Percentiles rank a stretch among this genome's conserved stretches.
Evolutionary conservation across 2,797 vertebrate genomes (phyloP).

Genomic region (Pantherophis alleghaniensis): DNA sequence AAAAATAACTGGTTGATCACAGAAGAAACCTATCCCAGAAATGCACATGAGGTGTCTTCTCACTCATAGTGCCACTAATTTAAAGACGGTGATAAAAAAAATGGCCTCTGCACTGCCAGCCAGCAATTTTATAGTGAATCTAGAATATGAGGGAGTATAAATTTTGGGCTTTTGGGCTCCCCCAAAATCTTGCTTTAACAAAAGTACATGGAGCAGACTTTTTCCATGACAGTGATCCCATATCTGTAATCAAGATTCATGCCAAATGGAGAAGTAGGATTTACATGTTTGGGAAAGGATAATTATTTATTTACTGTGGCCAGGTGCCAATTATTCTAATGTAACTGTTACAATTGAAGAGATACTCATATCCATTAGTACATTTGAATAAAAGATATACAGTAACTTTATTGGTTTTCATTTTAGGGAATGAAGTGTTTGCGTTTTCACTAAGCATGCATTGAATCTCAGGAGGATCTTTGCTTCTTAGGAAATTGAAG

Average conservation of each 20-base stretch:
- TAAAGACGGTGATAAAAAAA: not conserved
- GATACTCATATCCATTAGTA: not conserved
- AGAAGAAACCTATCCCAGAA: not conserved
- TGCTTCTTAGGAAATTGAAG: conserved; percentile 12
- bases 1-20: not conserved
- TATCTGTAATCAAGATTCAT: not conserved
- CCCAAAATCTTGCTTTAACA: not conserved
- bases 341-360: not conserved
- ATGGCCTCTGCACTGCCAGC: not conserved
- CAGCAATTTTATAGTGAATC: not conserved
- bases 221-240: not conserved
- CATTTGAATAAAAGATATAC: conserved; percentile 4
- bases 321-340: not conserved
- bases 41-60: no score
- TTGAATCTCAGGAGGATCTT: not conserved
- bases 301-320: not conserved
- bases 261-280: not conserved
- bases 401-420: conserved; percentile 8
- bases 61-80: not conserved
- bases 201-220: not conserved
- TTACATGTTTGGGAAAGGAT: not conserved
- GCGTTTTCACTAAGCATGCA: not conserved
- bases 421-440: conserved; percentile 7
- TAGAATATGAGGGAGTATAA: not conserved
- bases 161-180: not conserved